phyloP scores from a whole-genome alignment of 2,113 vertebrate genomes.

The Barnardius zonarius region DNA sequence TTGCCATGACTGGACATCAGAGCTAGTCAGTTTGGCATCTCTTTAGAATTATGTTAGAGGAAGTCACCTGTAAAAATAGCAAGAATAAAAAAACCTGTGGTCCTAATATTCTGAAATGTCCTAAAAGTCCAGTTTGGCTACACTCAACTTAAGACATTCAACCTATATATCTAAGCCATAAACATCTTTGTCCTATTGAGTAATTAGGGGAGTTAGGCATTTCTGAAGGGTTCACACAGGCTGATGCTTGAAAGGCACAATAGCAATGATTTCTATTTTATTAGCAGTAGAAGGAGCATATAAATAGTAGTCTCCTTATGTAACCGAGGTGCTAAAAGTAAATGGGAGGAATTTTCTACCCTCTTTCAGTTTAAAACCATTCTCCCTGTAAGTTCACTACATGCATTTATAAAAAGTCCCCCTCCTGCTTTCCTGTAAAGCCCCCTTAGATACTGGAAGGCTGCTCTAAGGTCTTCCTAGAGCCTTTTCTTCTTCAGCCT shows the following conservation, averaged over 20 bases:
- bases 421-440: not conserved
- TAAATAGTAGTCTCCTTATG: not conserved
- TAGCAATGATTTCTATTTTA: not conserved
- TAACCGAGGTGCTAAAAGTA: not conserved
- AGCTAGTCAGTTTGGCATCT: not conserved
- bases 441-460: not conserved
- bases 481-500: not conserved
- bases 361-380: not conserved
- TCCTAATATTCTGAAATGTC: not conserved
- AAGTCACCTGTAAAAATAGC: not conserved
- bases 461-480: not conserved
- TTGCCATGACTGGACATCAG: not conserved
- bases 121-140: not conserved
- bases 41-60: not conserved
- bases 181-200: not conserved
- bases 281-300: not conserved
- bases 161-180: not conserved
- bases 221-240: not conserved
- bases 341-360: not conserved
- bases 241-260: not conserved
- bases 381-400: not conserved
- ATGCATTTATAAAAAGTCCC: not conserved
- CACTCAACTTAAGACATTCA: not conserved
- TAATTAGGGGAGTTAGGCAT: not conserved
- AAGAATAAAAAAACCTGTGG: not conserved